Evolutionary conservation across 2,888 invertebrate genomes (phyloP).

Genomic region (Caradrina clavipalpis): DNA sequence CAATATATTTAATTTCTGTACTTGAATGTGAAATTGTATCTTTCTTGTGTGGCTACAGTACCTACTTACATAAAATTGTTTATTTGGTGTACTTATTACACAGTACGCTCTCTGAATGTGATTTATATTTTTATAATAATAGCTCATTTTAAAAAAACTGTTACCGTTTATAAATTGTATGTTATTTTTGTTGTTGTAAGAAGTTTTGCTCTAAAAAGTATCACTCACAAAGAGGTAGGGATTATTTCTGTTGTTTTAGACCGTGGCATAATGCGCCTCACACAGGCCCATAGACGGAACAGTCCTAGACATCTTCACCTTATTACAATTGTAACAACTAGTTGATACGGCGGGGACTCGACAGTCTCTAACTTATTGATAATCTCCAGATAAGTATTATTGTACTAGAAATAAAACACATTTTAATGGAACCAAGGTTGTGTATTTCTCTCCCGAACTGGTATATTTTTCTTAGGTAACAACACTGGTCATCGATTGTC

Average conservation of each 20-base stretch:
- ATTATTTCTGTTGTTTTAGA: slow-evolving; percentile 15
- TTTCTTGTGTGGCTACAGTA: not conserved
- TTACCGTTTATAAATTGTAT: slow-evolving; percentile 17
- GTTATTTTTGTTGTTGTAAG: slow-evolving; percentile 2
- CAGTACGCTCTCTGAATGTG: slow-evolving; percentile 49
- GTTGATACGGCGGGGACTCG: slow-evolving; percentile 62
- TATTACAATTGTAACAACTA: slow-evolving; percentile 63
- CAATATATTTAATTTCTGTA: not conserved
- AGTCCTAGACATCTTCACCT: slow-evolving; percentile 28
- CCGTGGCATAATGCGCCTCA: not conserved
- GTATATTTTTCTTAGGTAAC: slow-evolving; percentile 29
- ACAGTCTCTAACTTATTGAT: slow-evolving; percentile 66
- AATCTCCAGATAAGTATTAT: slow-evolving; percentile 81
- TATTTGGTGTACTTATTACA: slow-evolving; percentile 2
- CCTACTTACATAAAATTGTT: not conserved
- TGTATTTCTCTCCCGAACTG: slow-evolving; percentile 26
- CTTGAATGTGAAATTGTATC: not conserved
- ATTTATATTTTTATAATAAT: slow-evolving; percentile 34
- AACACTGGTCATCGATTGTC: slow-evolving; percentile 51
- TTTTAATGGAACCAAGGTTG: slow-evolving; percentile 79
- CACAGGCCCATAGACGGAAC: not conserved
- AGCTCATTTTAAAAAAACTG: slow-evolving; percentile 11
- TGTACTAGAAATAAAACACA: slow-evolving; percentile 83
- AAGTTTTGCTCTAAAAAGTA: slow-evolving; percentile 2
- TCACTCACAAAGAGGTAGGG: not conserved